phyloP scores from a whole-genome alignment of 2,888 invertebrate genomes.

The Sinotaia quadrata region DNA sequence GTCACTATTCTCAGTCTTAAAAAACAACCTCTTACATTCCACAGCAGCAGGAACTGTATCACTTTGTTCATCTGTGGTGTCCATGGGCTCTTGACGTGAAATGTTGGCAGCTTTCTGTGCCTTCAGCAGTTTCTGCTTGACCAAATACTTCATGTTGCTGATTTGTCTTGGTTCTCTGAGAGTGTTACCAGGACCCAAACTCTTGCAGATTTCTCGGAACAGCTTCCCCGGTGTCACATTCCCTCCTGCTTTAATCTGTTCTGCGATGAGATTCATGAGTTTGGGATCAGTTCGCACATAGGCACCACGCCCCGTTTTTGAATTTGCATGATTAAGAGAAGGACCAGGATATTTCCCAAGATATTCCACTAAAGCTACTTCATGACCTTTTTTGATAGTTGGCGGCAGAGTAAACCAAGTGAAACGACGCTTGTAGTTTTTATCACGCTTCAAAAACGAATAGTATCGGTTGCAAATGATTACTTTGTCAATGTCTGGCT shows the following conservation, averaged over 20 bases:
- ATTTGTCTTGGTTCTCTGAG: slow-evolving; percentile 22
- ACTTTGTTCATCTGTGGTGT: no score
- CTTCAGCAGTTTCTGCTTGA: neutral
- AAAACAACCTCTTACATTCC: no score
- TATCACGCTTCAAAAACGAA: slow-evolving; percentile 12
- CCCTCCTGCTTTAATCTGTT: slow-evolving; percentile 2
- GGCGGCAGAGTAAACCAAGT: slow-evolving; percentile 19
- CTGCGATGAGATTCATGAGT: slow-evolving; percentile 19
- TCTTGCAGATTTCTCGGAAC: slow-evolving; percentile 11
- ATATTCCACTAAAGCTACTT: slow-evolving; percentile 25
- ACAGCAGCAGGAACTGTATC: no score
- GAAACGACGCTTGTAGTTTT: slow-evolving; percentile 16
- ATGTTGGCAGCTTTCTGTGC: neutral
- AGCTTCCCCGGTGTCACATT: slow-evolving; percentile 16
- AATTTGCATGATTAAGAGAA: slow-evolving; percentile 3
- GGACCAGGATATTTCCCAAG: slow-evolving; percentile 17
- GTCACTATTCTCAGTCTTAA: no score
- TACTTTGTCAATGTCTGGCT: slow-evolving; percentile 15
- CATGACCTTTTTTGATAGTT: neutral
- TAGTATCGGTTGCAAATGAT: slow-evolving; percentile 24
- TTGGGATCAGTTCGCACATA: slow-evolving; percentile 25
- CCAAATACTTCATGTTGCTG: slow-evolving; percentile 22
- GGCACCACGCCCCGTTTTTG: slow-evolving; percentile 13
- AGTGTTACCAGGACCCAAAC: slow-evolving; percentile 6
- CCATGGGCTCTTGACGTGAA: no score